Percentiles rank a stretch among this genome's conserved stretches.
These are phyloP conservation scores for Centruroides vittatus DNA, from an alignment of 1,140 invertebrate genomes.

Conservation along the genomic window DNA sequence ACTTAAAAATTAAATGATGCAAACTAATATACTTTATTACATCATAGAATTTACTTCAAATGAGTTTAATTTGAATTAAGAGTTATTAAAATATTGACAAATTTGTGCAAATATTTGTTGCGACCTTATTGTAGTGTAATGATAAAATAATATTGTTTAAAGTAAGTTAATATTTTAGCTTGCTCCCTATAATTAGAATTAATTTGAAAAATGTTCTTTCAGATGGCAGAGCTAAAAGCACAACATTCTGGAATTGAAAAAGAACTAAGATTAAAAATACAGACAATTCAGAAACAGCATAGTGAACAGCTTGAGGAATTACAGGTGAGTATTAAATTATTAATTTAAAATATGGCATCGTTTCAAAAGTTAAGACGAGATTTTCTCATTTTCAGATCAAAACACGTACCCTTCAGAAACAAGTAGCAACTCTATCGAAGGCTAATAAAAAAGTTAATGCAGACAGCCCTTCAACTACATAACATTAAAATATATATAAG, in stretches of 20 bases:
- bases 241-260: slow-evolving; percentile 74
- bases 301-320: slow-evolving; percentile 62
- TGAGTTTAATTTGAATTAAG: no score
- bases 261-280: slow-evolving; percentile 70
- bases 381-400: slow-evolving; percentile 24
- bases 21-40: no score
- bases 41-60: no score
- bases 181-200: no score
- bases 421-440: slow-evolving; percentile 69
- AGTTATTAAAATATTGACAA: no score
- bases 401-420: slow-evolving; percentile 30
- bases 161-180: no score
- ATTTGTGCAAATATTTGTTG: no score
- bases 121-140: no score
- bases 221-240: slow-evolving; percentile 88
- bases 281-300: slow-evolving; percentile 59
- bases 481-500: no score
- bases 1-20: no score
- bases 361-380: background rate
- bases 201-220: slow-evolving; percentile 16
- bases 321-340: slow-evolving; percentile 33
- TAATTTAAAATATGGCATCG: background rate
- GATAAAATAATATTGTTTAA: no score
- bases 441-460: slow-evolving; percentile 39
- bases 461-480: slow-evolving; percentile 10